Evolutionary conservation across 2,888 invertebrate genomes (phyloP).

Genomic region (Ochropacha duplaris): DNA sequence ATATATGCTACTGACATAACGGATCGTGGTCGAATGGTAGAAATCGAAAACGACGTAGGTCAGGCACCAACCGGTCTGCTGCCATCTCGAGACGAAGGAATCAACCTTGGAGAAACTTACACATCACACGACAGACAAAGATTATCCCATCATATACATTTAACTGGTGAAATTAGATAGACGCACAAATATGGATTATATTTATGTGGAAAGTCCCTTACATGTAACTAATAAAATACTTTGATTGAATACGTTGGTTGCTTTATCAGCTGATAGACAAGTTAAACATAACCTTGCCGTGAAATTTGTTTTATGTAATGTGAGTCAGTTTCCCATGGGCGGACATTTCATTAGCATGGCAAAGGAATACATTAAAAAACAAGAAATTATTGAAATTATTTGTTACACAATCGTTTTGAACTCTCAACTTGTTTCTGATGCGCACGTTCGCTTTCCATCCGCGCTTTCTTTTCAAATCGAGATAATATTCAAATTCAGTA

Average conservation of each 20-base stretch:
- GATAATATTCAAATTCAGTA: slow-evolving; percentile 11
- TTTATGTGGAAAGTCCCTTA: too few species aligned
- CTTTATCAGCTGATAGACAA: neutral
- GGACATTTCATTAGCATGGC: neutral
- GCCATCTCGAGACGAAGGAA: neutral
- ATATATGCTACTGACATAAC: slow-evolving; percentile 11
- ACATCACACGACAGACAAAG: neutral
- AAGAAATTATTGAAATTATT: slow-evolving; percentile 5
- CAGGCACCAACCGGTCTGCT: slow-evolving; percentile 27
- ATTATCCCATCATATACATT: neutral
- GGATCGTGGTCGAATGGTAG: slow-evolving; percentile 28
- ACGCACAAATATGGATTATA: too few species aligned
- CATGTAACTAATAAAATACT: too few species aligned
- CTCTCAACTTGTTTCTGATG: slow-evolving; percentile 22
- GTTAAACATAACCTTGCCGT: neutral
- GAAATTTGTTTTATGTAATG: slow-evolving; percentile 6
- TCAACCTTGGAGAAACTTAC: slow-evolving; percentile 10
- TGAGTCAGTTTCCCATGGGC: neutral
- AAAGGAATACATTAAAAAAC: neutral
- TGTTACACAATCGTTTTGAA: slow-evolving; percentile 17
- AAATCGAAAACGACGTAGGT: slow-evolving; percentile 53
- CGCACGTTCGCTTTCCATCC: slow-evolving; percentile 25
- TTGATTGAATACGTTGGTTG: neutral
- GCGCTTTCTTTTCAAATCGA: slow-evolving; percentile 31
- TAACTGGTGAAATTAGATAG: neutral